Conservation (phyloP, 2,797 vertebrate genomes). For the Ceryle rudis region DNA sequence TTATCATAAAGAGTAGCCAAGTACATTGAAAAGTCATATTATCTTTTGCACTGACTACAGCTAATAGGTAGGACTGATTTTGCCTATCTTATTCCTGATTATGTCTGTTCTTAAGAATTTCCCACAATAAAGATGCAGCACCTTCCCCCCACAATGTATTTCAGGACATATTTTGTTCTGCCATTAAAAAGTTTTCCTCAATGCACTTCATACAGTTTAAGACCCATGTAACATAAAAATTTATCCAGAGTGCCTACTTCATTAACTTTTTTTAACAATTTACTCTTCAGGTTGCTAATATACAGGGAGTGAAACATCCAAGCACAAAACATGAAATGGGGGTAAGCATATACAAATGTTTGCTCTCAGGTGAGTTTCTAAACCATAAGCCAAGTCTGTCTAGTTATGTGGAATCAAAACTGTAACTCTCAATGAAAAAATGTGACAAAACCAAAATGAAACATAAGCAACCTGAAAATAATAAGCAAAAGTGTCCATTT, state of each 20-base stretch:
- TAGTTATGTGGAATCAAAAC: not conserved
- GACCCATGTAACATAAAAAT: not conserved
- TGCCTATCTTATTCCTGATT: not conserved
- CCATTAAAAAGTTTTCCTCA: not conserved
- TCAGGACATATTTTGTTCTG: not conserved
- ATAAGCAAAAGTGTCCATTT: not conserved
- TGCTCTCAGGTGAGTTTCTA: not conserved
- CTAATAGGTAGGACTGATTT: not conserved
- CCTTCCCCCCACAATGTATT: not conserved
- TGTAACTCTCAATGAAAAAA: not conserved
- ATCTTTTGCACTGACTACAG: not conserved
- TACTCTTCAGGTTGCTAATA: not conserved
- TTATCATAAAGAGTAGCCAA: not conserved
- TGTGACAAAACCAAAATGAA: not conserved
- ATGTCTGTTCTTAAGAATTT: not conserved
- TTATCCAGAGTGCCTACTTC: not conserved
- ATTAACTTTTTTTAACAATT: not conserved
- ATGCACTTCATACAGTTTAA: not conserved
- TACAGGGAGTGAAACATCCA: not conserved
- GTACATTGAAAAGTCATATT: not conserved
- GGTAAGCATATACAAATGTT: rapidly evolving
- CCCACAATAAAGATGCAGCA: not conserved
- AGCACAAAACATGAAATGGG: not conserved
- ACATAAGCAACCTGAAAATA: not conserved
- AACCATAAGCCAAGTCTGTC: not conserved